phyloP scores from a whole-genome alignment of 1,140 invertebrate genomes.

The Drosophila pachea region DNA sequence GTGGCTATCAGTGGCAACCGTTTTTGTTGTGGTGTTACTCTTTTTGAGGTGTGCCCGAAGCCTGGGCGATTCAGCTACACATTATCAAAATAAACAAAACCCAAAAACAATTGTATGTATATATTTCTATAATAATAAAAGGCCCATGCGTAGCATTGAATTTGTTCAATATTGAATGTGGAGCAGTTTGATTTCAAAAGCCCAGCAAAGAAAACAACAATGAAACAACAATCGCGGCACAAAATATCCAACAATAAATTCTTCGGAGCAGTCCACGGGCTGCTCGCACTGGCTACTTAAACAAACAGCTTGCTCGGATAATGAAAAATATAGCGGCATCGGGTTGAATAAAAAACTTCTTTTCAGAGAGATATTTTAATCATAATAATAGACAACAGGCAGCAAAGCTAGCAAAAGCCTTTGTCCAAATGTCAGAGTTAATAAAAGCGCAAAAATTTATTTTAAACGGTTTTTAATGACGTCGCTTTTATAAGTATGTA shows the following conservation, averaged over 20 bases:
- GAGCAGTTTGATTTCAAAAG: conserved; percentile 73
- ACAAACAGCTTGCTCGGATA: conserved; percentile 60
- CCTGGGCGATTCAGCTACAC: conserved; percentile 41
- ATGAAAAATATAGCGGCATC: conserved; percentile 71
- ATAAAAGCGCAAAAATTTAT: conserved; percentile 77
- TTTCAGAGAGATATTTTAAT: conserved; percentile 71
- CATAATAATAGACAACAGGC: conserved; percentile 72
- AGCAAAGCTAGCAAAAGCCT: conserved; percentile 73
- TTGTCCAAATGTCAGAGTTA: conserved; percentile 73
- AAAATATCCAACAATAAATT: conserved; percentile 59
- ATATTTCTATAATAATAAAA: conserved; percentile 22
- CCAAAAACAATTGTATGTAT: conserved; percentile 34
- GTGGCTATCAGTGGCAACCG: conserved; percentile 70
- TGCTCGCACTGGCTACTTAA: conserved; percentile 64
- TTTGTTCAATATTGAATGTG: conserved; percentile 76
- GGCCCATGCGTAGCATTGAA: conserved; percentile 46
- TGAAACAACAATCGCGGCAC: conserved; percentile 59
- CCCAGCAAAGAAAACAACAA: conserved; percentile 70
- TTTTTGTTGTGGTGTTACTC: conserved; percentile 40
- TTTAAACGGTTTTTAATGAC: conserved; percentile 78
- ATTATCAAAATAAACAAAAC: conserved; percentile 72
- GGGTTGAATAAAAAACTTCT: conserved; percentile 63
- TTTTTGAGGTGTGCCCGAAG: conserved; percentile 63
- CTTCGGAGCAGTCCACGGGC: conserved; percentile 42
- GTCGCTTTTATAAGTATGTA: conserved; percentile 44